phyloP scores from a whole-genome alignment of 2,888 invertebrate genomes.

The Eucriotettix oculatus region DNA sequence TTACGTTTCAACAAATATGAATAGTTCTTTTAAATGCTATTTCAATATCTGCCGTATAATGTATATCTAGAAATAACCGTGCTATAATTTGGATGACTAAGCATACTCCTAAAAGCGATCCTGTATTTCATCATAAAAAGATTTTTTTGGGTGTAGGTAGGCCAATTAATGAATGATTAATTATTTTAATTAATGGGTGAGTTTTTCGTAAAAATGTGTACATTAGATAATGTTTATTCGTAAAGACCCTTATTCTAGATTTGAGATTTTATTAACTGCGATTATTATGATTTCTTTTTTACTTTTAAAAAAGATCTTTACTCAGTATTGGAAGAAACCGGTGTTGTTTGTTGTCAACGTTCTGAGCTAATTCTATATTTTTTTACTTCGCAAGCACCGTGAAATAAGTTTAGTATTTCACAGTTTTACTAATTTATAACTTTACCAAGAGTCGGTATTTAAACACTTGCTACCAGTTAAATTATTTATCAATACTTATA shows the following conservation, averaged over 20 bases:
- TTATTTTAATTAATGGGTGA: constrained; percentile 33
- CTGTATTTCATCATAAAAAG: too few species aligned
- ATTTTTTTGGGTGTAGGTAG: constrained; percentile 36
- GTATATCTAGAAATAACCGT: constrained; percentile 52
- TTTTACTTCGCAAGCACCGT: too few species aligned
- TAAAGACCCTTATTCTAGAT: constrained; percentile 35
- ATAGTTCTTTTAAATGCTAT: constrained; percentile 47
- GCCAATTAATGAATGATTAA: constrained; percentile 24
- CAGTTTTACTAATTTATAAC: too few species aligned
- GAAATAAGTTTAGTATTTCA: too few species aligned
- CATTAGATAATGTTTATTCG: constrained; percentile 22
- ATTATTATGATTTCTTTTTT: constrained; percentile 29
- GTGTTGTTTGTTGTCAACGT: too few species aligned
- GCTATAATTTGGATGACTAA: constrained; percentile 48
- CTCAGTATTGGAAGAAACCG: too few species aligned
- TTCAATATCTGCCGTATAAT: constrained; percentile 44
- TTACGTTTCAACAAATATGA: constrained; percentile 54
- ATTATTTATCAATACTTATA: too few species aligned
- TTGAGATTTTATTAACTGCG: constrained; percentile 39
- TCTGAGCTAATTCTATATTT: too few species aligned
- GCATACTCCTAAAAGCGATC: constrained; percentile 43
- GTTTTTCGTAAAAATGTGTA: constrained; percentile 17
- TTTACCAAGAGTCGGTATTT: too few species aligned
- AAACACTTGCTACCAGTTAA: too few species aligned
- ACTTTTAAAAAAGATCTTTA: too few species aligned